phyloP scores from a whole-genome alignment of 2,797 vertebrate species.

The Glossophaga mutica region DNA sequence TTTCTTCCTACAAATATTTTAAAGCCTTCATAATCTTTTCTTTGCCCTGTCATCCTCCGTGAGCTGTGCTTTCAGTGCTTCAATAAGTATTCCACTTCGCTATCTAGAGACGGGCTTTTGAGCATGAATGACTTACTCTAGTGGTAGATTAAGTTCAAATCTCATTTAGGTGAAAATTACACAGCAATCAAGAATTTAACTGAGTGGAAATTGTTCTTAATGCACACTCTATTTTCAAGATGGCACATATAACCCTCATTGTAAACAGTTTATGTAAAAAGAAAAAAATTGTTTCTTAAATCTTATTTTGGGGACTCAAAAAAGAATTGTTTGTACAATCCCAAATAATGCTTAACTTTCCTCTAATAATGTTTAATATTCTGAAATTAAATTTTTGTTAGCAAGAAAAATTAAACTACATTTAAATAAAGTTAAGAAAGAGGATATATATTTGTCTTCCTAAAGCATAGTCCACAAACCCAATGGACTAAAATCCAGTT shows the following conservation, averaged over 20 bases:
- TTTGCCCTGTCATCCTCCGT: not conserved
- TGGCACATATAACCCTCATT: not conserved
- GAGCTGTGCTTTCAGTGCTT: not conserved
- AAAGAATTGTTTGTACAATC: not conserved
- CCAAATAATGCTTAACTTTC: not conserved
- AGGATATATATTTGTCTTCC: not conserved
- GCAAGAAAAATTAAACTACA: not conserved
- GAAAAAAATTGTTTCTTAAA: not conserved
- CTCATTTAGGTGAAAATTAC: slow-evolving; percentile 5
- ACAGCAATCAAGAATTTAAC: not conserved
- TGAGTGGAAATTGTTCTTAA: not conserved
- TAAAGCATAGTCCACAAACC: not conserved
- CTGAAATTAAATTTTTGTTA: not conserved
- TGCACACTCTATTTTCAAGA: not conserved
- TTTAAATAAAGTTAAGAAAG: not conserved
- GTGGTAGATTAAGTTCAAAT: slow-evolving; percentile 17
- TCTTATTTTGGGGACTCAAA: not conserved
- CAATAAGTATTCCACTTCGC: slow-evolving; percentile 38
- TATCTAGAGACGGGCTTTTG: slow-evolving; percentile 16
- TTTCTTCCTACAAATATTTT: slow-evolving; percentile 41
- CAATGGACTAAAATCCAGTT: not conserved
- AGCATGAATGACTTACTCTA: not conserved
- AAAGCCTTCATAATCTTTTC: slow-evolving; percentile 28
- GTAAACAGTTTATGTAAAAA: not conserved
- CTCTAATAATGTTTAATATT: slow-evolving; percentile 1